Conservation (phyloP, 1,140 invertebrate species). For the Drosophila punjabiensis region DNA sequence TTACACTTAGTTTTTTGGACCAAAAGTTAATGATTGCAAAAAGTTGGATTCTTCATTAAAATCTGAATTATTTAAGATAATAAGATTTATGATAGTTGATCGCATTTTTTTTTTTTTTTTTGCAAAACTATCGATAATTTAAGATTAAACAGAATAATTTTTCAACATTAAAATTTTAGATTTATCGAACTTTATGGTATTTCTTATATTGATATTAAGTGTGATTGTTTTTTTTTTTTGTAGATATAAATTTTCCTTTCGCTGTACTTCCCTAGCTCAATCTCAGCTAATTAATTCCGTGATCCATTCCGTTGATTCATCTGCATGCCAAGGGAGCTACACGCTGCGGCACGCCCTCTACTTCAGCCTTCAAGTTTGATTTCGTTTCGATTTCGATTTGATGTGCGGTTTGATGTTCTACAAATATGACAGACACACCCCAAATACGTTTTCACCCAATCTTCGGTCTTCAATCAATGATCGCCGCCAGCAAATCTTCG, state of each 20-base stretch:
- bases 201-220: not conserved
- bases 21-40: too few species aligned
- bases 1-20: too few species aligned
- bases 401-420: slow-evolving; percentile 24
- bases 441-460: slow-evolving; percentile 74
- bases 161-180: too few species aligned
- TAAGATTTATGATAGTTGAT: too few species aligned
- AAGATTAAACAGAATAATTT: too few species aligned
- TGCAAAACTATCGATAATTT: too few species aligned
- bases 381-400: slow-evolving; percentile 9
- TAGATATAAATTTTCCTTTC: not conserved
- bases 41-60: too few species aligned
- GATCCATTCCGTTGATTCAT: slow-evolving; percentile 14
- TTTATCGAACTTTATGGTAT: too few species aligned
- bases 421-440: slow-evolving; percentile 52
- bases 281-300: slow-evolving; percentile 6
- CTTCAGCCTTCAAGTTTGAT: slow-evolving; percentile 6
- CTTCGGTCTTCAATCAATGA: slow-evolving; percentile 62
- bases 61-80: too few species aligned
- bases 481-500: slow-evolving; percentile 43
- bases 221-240: not conserved
- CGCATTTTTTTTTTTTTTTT: too few species aligned
- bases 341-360: slow-evolving; percentile 19
- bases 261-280: not conserved
- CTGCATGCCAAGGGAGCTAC: not conserved